phyloP scores from a whole-genome alignment of 2,888 invertebrate genomes.

The Clunio marinus region DNA sequence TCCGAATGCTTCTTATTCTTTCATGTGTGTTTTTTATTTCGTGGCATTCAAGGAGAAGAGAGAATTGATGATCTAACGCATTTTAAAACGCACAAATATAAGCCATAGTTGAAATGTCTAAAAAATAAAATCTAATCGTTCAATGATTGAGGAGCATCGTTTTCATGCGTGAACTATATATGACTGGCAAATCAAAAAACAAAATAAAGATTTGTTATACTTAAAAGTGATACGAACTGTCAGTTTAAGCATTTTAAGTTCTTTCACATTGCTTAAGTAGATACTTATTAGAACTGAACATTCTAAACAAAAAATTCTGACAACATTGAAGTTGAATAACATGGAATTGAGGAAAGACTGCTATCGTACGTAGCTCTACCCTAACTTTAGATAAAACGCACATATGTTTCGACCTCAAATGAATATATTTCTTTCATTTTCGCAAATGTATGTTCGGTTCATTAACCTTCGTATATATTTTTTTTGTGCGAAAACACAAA shows the following conservation, averaged over 20 bases:
- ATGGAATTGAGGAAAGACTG: too few relatives aligned
- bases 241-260: too few relatives aligned
- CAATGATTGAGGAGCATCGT: not conserved
- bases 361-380: not conserved
- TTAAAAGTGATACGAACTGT: too few relatives aligned
- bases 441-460: conserved; percentile 18
- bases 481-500: conserved; percentile 6
- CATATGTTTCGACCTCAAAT: conserved; percentile 13
- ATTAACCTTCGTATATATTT: conserved; percentile 26
- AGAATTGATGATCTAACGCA: conserved; percentile 24
- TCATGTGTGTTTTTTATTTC: not conserved
- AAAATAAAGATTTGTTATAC: too few relatives aligned
- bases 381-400: conserved; percentile 23
- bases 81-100: conserved; percentile 12
- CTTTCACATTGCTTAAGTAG: too few relatives aligned
- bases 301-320: too few relatives aligned
- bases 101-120: too few relatives aligned
- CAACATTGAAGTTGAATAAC: too few relatives aligned
- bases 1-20: not conserved
- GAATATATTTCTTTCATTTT: conserved; percentile 10
- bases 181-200: too few relatives aligned
- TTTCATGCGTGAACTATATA: too few relatives aligned
- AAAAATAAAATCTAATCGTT: too few relatives aligned
- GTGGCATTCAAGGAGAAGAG: not conserved
- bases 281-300: too few relatives aligned